Conservation (phyloP, 2,797 vertebrate genomes). For the Crenichthys baileyi region DNA sequence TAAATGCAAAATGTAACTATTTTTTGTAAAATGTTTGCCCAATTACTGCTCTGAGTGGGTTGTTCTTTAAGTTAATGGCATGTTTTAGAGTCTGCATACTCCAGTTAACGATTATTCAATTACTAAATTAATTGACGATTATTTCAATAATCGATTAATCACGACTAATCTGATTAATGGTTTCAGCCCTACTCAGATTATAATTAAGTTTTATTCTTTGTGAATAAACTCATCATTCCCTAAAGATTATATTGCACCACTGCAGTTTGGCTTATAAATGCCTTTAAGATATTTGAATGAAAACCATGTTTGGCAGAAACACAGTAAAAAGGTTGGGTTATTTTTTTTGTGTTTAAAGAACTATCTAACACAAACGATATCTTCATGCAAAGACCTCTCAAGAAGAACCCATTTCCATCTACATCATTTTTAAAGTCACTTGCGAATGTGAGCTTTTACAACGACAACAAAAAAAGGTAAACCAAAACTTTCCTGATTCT, state of each 20-base stretch:
- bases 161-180: too few relatives aligned
- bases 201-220: too few relatives aligned
- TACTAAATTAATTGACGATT: too few relatives aligned
- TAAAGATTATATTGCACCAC: background rate
- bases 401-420: background rate
- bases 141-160: too few relatives aligned
- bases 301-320: background rate
- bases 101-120: too few relatives aligned
- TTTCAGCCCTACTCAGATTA: too few relatives aligned
- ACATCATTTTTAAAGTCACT: background rate
- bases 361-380: background rate
- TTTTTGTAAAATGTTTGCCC: too few relatives aligned
- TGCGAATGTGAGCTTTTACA: background rate
- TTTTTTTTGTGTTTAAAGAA: background rate
- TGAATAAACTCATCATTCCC: background rate
- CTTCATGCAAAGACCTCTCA: background rate
- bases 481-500: background rate
- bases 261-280: background rate
- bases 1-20: too few relatives aligned
- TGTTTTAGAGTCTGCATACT: too few relatives aligned
- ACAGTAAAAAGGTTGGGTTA: background rate
- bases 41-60: too few relatives aligned
- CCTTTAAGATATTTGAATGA: background rate
- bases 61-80: too few relatives aligned
- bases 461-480: background rate